A percentile compares a stretch with the other conserved stretches of the same genome.
These are phyloP conservation scores for Enteromius trimaculatus DNA, from an alignment of 2,797 vertebrate genomes.

Conservation along the genomic window DNA sequence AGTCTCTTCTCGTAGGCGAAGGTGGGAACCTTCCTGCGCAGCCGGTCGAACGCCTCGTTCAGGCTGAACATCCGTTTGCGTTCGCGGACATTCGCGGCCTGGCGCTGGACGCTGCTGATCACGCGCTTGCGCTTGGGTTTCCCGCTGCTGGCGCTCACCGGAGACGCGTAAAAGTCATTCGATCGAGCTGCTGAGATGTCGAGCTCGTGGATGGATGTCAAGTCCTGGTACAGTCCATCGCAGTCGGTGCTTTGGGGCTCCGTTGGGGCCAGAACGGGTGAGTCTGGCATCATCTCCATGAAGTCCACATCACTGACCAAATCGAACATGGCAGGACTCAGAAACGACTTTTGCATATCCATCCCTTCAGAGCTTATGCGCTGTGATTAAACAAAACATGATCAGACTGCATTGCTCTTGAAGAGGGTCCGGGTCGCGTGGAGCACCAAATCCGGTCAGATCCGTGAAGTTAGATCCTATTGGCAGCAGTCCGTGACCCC, in stretches of 20 bases:
- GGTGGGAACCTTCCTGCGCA: slow-evolving; percentile 93
- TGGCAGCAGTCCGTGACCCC: slow-evolving; percentile 79
- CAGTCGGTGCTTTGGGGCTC: slow-evolving; percentile 62
- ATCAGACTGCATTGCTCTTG: slow-evolving; percentile 58
- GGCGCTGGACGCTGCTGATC: slow-evolving; percentile 91
- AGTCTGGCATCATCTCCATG: slow-evolving; percentile 66
- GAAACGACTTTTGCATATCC: slow-evolving; percentile 72
- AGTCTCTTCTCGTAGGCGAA: slow-evolving; percentile 97
- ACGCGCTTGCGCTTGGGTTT: slow-evolving; percentile 86
- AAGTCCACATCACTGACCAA: slow-evolving; percentile 79
- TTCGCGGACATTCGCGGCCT: slow-evolving; percentile 93
- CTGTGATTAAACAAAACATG: not conserved
- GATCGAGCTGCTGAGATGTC: slow-evolving; percentile 48
- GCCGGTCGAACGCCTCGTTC: slow-evolving; percentile 94
- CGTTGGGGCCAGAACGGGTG: slow-evolving; percentile 49
- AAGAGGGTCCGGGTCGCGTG: slow-evolving; percentile 69
- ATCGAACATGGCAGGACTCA: slow-evolving; percentile 75
- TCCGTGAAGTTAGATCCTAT: slow-evolving; percentile 82
- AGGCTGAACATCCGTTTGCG: slow-evolving; percentile 95
- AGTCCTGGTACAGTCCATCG: slow-evolving; percentile 67
- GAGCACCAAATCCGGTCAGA: slow-evolving; percentile 74
- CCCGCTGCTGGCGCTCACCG: slow-evolving; percentile 61
- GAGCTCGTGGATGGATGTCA: slow-evolving; percentile 59
- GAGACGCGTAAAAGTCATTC: slow-evolving; percentile 47
- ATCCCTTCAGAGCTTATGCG: slow-evolving; percentile 55